Percentiles rank a stretch among this genome's conserved stretches.
phyloP scores from a whole-genome alignment of 2,888 invertebrate species.

The Aphidius colemani region DNA sequence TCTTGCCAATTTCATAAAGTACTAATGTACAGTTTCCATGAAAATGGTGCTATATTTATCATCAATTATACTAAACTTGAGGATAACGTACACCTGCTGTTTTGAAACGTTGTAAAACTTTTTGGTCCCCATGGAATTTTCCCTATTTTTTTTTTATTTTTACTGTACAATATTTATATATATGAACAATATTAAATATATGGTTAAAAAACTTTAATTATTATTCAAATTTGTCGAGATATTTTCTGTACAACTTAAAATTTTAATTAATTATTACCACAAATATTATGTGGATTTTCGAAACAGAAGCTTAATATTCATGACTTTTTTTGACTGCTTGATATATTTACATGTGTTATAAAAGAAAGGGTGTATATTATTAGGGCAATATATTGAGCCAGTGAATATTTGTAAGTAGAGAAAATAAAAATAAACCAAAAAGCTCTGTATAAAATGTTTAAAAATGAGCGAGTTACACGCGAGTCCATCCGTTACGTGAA shows the following conservation, averaged over 20 bases:
- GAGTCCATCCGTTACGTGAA: slow-evolving; percentile 39
- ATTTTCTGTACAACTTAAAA: background rate
- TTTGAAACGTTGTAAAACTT: slow-evolving; percentile 13
- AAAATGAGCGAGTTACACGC: slow-evolving; percentile 34
- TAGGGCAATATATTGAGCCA: background rate
- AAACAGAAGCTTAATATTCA: slow-evolving; percentile 24
- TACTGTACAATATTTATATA: background rate
- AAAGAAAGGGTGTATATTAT: too few relatives aligned
- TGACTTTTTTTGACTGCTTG: slow-evolving; percentile 12
- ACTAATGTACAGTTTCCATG: slow-evolving; percentile 22
- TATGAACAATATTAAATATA: slow-evolving; percentile 1
- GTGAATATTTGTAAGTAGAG: slow-evolving; percentile 6
- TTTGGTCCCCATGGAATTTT: slow-evolving; percentile 18
- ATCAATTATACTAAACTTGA: slow-evolving; percentile 23
- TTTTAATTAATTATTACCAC: background rate
- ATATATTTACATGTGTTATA: background rate
- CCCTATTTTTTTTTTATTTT: slow-evolving; percentile 2
- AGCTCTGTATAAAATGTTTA: background rate
- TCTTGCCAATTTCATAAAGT: slow-evolving; percentile 20
- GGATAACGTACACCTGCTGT: slow-evolving; percentile 19
- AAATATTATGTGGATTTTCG: slow-evolving; percentile 30
- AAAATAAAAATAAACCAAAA: too few relatives aligned
- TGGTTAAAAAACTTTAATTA: background rate
- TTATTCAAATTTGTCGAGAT: background rate
- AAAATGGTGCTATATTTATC: slow-evolving; percentile 24